phyloP scores from a whole-genome alignment of 1,140 invertebrate species.

The Bombus soroeensis region DNA sequence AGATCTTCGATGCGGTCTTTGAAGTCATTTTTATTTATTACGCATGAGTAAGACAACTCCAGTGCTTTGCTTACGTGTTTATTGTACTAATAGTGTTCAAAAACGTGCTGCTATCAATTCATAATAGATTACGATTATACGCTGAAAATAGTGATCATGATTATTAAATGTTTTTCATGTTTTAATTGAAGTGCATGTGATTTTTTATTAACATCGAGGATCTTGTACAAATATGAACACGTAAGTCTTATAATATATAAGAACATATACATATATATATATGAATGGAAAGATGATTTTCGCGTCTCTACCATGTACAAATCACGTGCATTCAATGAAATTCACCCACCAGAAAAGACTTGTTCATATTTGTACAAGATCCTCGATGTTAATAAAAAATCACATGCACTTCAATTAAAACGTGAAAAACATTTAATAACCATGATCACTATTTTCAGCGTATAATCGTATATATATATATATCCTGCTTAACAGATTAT shows the following conservation, averaged over 20 bases:
- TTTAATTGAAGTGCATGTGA: background rate
- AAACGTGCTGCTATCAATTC: no score
- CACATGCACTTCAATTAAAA: background rate
- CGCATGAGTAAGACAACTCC: background rate
- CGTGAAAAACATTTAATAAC: background rate
- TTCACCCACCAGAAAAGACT: no score
- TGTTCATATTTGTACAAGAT: slow-evolving; percentile 7
- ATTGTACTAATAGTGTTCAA: background rate
- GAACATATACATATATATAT: no score
- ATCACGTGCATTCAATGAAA: no score
- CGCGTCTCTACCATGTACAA: no score
- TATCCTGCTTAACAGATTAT: background rate
- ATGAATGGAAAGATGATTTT: no score
- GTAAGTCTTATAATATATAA: background rate
- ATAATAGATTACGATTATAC: background rate
- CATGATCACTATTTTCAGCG: background rate
- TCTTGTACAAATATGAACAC: slow-evolving; percentile 6
- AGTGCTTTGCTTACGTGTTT: background rate
- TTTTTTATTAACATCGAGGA: slow-evolving; percentile 3
- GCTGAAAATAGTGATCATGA: background rate
- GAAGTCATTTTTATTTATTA: background rate
- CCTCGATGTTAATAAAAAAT: background rate
- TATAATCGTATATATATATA: background rate
- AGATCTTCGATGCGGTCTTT: background rate
- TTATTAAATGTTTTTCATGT: background rate